These are phyloP conservation scores for Bombus huntii DNA, from an alignment of 1,140 invertebrate species.

Conservation along the genomic window DNA sequence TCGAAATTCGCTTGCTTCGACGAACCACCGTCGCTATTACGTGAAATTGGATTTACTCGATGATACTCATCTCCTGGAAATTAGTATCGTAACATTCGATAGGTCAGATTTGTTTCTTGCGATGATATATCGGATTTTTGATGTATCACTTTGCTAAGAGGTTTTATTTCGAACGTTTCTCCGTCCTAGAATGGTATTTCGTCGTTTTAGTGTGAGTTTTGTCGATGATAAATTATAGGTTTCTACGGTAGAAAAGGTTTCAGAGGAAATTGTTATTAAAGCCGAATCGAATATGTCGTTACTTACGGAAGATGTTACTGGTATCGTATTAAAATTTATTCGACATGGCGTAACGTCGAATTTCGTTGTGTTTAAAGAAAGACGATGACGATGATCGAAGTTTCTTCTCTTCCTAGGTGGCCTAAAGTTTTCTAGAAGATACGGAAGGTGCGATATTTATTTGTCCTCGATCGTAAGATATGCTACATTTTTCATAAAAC, in stretches of 20 bases:
- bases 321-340: not conserved
- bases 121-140: not conserved
- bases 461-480: not conserved
- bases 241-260: conserved; percentile 11
- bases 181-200: not conserved
- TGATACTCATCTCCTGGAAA: not conserved
- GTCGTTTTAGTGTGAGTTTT: not conserved
- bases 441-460: accelerated
- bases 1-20: not conserved
- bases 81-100: not conserved
- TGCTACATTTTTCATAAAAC: not conserved
- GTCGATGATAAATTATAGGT: conserved; percentile 45
- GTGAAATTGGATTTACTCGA: not conserved
- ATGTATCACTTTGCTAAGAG: not conserved
- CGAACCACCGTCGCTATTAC: conserved; percentile 36
- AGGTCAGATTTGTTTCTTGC: not conserved
- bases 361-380: not conserved
- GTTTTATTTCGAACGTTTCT: not conserved
- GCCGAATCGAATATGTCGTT: conserved; percentile 4
- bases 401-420: not conserved
- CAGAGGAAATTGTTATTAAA: conserved; percentile 19
- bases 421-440: no score
- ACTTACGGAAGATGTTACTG: conserved; percentile 23
- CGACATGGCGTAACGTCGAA: not conserved
- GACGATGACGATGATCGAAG: no score